Evolutionary conservation across 2,888 invertebrate species (phyloP), one percentile per base, ranked within the genome.

Genomic region (Tromatobia lineatoria): DNA sequence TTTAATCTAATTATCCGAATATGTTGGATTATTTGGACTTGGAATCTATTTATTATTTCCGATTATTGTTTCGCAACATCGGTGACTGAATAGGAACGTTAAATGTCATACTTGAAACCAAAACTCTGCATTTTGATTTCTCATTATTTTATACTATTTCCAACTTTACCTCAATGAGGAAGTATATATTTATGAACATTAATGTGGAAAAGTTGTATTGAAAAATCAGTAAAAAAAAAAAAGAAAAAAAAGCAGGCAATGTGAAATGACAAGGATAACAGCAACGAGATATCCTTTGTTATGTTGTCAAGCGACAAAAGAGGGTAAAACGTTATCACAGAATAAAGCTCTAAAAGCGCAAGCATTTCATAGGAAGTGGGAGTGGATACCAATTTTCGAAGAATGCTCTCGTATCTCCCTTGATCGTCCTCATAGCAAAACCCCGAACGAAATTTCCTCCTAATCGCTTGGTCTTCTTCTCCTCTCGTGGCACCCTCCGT

Each of bases 361-460:
- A 66, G 38, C 25, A 76, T 45, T 76, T 76, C 29, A 38, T 13
- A 15, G 67, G 15, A 18, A 67, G 18, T 13, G 54, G 25, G 29
- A 64, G 15, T 29, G 29, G 20, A 18, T 25, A 71, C 54, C 34
- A 69, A 80, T 61, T 78, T 78, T 20, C 45, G n/a, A 69, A 57
- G 29, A 64, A 70, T 54, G 3, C 13, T 38, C 34, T 57, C 47
- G 20, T 61, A 67, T 47, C 13, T 57, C 10, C 23, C 15, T 3
- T 2, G 18, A 18, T 69, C 25, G 52, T 15, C 45, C 23, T 59
- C 8, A 45, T n/a, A 11, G 50, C 34, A 64, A 75, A 75, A 67
- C 34, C 47, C 45, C 50, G 54, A 82, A 59, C 50, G 47, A 70
- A 75, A 70, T 75, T 79, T 79, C 61, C 42, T 75, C 52, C 34